Evolutionary conservation across 64 coral and sea anemone genomes (phyloP), one percentile per base, ranked within the genome.

Genomic region (Montipora cactus): DNA sequence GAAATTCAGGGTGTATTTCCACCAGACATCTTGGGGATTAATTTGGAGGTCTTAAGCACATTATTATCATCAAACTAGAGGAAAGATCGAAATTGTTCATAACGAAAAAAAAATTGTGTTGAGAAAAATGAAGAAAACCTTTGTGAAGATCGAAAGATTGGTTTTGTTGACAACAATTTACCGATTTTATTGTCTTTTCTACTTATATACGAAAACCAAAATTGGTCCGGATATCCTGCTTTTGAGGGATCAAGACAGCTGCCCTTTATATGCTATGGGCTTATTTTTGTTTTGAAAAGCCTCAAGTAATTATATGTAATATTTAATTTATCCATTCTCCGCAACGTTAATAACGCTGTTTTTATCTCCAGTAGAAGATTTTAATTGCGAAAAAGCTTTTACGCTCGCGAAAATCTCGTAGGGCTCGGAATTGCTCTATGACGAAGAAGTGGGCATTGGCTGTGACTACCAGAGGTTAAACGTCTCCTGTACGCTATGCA

Each of bases 261-360:
- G 95, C 78, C 44, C 64, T 91, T 95, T 80, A 92, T 92, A 86
- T 88, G 86, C 88, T 91, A 88, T 94, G 91, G 78, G 94, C 95
- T 91, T 89, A 90, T 96, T 95, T 97, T 98, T 97, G 92, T 98
- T 98, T 98, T 98, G 93, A 95, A 98, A 94, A 90, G 91, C 89
- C 74, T 89, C 83, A 92, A 98, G 96, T 98, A 98, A 98, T 98
- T 98, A 98, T 98, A 84, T 98, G 96, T 98, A 98, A 98, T 98
- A 95, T 98, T 91, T 95, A 92, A 98, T 98, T 92, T 98, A 88
- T 94, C 82, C 91, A 95, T 94, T 98, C 96, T 91, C 81, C 93
- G 79, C 78, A 89, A 92, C 93, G 93, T 70, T 92, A 91, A 95
- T 95, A 95, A 98, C 90, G 87, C 81, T 87, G 88, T 96, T 95